phyloP scores from a whole-genome alignment of 2,888 invertebrate species.

The Stenichneumon culpator region DNA sequence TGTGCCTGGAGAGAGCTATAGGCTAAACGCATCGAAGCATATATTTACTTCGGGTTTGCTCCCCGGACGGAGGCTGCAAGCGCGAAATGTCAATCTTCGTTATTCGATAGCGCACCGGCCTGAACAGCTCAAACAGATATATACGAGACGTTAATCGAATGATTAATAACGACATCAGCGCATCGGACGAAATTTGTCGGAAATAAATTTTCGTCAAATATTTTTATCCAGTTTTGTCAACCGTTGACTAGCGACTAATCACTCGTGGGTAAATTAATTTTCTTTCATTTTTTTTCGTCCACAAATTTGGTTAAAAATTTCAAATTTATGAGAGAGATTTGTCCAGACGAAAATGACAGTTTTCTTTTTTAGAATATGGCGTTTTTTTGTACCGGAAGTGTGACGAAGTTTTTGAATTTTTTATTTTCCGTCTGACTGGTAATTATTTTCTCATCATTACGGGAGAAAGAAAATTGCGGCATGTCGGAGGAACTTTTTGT shows the following conservation, averaged over 20 bases:
- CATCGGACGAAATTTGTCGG: constrained; percentile 14
- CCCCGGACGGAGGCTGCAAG: constrained; percentile 30
- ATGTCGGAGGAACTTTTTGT: neutral
- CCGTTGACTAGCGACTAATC: neutral
- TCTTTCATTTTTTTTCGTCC: neutral
- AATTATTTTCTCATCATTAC: neutral
- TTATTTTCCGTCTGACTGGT: neutral
- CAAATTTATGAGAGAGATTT: neutral
- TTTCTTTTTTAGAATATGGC: neutral
- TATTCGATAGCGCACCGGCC: constrained; percentile 38
- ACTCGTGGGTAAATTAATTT: neutral
- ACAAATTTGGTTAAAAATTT: neutral
- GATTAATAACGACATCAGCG: constrained; percentile 36
- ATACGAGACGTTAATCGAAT: constrained; percentile 17
- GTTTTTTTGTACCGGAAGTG: neutral
- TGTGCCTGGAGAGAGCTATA: neutral
- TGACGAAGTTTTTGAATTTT: neutral
- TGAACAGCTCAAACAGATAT: constrained; percentile 12
- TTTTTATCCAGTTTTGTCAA: neutral
- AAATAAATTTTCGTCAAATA: neutral
- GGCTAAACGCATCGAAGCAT: constrained; percentile 55
- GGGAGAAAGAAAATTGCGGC: neutral
- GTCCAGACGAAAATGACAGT: neutral
- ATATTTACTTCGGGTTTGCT: constrained; percentile 50
- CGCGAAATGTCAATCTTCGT: constrained; percentile 64